These are phyloP conservation scores for Phorcus lineatus DNA, from an alignment of 2,888 invertebrate species.

Conservation along the genomic window DNA sequence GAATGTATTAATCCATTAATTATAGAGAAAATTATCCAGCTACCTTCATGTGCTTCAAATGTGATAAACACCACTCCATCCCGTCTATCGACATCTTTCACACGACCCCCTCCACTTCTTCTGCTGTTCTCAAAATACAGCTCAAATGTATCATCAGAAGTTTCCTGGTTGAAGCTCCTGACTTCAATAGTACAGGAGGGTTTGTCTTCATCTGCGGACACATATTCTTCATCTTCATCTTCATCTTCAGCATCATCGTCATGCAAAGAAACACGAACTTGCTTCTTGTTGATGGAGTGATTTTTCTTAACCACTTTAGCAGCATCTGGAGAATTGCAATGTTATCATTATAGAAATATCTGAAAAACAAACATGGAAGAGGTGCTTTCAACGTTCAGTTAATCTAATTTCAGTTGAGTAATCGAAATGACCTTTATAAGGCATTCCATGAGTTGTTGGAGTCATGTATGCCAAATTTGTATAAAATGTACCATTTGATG, in stretches of 20 bases:
- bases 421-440: too few relatives aligned
- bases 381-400: too few relatives aligned
- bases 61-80: constrained; percentile 20
- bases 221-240: not conserved
- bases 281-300: constrained; percentile 17
- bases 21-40: too few relatives aligned
- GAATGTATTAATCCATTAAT: too few relatives aligned
- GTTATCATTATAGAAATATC: not conserved
- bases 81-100: not conserved
- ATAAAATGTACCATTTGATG: too few relatives aligned
- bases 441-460: too few relatives aligned
- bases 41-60: constrained; percentile 28
- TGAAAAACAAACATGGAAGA: not conserved
- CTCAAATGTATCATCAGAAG: constrained; percentile 34
- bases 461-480: too few relatives aligned
- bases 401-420: too few relatives aligned
- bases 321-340: constrained; percentile 2
- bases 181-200: constrained; percentile 31
- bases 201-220: not conserved
- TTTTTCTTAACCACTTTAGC: not conserved
- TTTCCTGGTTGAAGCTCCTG: constrained; percentile 27
- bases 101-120: constrained; percentile 33
- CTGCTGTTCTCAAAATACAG: constrained; percentile 39
- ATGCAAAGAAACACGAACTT: not conserved
- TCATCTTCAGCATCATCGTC: not conserved